Evolutionary conservation across 2,113 vertebrate species (phyloP), one percentile per base, ranked within the genome.

Genomic region (Tretioscincus oriximinensis): DNA sequence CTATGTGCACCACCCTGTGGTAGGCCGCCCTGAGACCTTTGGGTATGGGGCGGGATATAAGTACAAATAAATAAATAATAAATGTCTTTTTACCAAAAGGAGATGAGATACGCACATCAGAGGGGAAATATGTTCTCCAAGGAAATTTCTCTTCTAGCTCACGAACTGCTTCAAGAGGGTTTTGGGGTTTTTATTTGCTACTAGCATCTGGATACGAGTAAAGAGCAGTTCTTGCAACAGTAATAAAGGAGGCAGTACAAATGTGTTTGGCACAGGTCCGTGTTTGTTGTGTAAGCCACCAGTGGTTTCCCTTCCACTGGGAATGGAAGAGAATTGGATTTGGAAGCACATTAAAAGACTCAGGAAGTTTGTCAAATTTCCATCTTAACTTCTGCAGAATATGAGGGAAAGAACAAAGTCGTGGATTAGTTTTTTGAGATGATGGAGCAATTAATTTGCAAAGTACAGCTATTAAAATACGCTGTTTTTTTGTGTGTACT

Each of bases 231-330:
- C 77, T 84, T 66, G 7, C 1, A 0, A 21, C 24, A 2, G 4
- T n/a, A 58, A 26, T 77, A 68, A 51, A 76, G 68, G 22, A 21
- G 67, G 22, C 60, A 65, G 66, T 78, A 76, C 79, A 80, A 29
- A 81, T 78, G 7, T 7, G 0, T 69, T 70, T 88, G 73, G 78
- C 78, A 49, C 65, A 61, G 80, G 70, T 60, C 67, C 28, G 70
- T 1, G 9, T 77, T 84, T 73, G 49, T 74, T 84, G 45, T 80
- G 22, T 49, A 78, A 88, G 72, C 63, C 71, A 74, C 63, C 1
- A 1, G 69, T 87, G 73, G 11, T 81, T 86, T 29, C 81, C 45
- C 77, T 89, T 83, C 69, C 70, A 9, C 21, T 85, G 61, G 81
- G 79, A 49, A 41, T 78, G 54, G 76, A 35, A 77, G 5, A 83